Evolutionary conservation across 2,888 invertebrate species (phyloP).

Genomic region (Mantis religiosa): DNA sequence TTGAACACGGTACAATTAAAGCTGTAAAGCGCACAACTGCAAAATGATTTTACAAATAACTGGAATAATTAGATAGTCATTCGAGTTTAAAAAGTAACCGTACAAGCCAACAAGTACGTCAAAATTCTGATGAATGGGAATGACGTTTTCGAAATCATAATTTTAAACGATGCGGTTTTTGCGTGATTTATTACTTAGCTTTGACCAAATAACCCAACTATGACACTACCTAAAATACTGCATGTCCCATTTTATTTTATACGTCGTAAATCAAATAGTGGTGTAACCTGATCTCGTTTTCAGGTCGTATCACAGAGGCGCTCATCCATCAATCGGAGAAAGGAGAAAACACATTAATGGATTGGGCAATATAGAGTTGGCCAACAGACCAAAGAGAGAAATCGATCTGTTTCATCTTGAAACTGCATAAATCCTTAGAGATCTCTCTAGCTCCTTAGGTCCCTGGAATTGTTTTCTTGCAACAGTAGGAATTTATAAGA

Average conservation of each 20-base stretch:
- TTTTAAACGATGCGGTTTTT: neutral
- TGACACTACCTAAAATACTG: neutral
- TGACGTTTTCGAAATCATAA: neutral
- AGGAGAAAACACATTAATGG: neutral
- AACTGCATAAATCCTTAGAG: neutral
- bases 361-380: neutral
- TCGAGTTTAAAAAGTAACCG: too few species aligned
- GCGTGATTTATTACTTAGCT: neutral
- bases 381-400: neutral
- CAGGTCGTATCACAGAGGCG: neutral
- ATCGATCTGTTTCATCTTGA: neutral
- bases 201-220: neutral
- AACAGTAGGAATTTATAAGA: too few species aligned
- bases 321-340: neutral
- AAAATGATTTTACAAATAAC: too few species aligned
- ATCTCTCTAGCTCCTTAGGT: neutral
- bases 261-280: neutral
- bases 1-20: too few species aligned
- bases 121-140: neutral
- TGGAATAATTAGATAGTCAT: too few species aligned
- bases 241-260: neutral
- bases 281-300: neutral
- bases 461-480: too few species aligned
- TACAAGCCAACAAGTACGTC: too few species aligned
- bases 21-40: too few species aligned